Base-by-base conservation (phyloP, 1,140 invertebrate species). In the Plutomurus gul region DNA sequence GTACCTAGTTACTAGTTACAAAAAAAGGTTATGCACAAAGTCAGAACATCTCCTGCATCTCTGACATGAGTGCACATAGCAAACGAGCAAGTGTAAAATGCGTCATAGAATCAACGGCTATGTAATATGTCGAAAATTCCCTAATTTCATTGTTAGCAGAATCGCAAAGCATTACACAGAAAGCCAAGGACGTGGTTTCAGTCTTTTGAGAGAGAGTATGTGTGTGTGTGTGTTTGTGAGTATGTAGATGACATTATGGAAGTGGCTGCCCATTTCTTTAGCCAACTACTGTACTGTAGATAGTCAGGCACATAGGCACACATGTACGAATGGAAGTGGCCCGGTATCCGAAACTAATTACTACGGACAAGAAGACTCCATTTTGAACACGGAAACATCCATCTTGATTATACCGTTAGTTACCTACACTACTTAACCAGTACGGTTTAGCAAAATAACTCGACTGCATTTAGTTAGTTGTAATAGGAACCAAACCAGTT, bases 321-420 rank as follows among this genome's bases (percentile, higher is more conserved):
- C 43, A 16, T 30, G 36, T 65, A 65, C n/a, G 25, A 51, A 51
- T 51, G 25, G 36, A 65, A 65, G 27, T 30, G 27, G 56, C 56
- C 56, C 56, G 30, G 56, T 65, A 65, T 65, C 56, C 56, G 56
- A 65, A 65, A 65, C 56, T 65, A 65, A 65, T 65, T 65, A 65
- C 27, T 65, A 65, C 56, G 56, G 56, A 65, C 56, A 65, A 30
- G 56, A 65, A 65, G 56, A 30, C 56, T 33, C 56, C 56, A 65
- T 65, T 65, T 65, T 65, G 56, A 65, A 65, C 56, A 65, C 56
- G 56, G 56, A 65, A 65, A 65, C 56, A 33, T 65, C 56, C 56
- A 65, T 65, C 56, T 65, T 65, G 56, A n/a, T n/a, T 65, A 20
- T 49, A 65, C 56, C 56, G 56, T 65, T 65, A 51, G 47, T 51